Evolutionary conservation across 2,888 invertebrate genomes (phyloP).

Genomic region (Diaperis boleti): DNA sequence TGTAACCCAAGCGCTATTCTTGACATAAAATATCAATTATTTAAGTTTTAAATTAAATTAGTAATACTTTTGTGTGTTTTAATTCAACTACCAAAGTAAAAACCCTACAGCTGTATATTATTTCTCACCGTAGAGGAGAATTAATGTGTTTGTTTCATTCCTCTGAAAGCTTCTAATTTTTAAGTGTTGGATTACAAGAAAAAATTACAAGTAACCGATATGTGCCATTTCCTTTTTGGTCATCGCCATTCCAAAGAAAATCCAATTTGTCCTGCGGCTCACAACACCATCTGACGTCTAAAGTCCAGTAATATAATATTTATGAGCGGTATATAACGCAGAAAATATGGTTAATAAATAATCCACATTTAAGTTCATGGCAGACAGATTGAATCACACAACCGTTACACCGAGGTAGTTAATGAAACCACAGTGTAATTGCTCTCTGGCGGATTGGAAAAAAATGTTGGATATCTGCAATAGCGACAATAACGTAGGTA

Average conservation of each 20-base stretch:
- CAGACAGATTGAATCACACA: background rate
- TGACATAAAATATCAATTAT: too few species aligned
- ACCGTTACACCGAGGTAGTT: background rate
- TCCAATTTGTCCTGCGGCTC: too few species aligned
- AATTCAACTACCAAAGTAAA: too few species aligned
- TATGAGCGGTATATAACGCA: background rate
- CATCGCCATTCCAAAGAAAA: background rate
- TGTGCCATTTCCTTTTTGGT: background rate
- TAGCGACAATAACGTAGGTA: constrained; percentile 17
- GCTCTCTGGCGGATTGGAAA: constrained; percentile 2
- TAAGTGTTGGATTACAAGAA: too few species aligned
- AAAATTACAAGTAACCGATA: too few species aligned
- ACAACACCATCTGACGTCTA: background rate
- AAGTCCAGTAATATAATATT: background rate
- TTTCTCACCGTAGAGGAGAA: too few species aligned
- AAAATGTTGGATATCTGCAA: constrained; percentile 12
- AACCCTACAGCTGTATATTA: too few species aligned
- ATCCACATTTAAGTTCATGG: background rate
- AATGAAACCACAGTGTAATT: background rate
- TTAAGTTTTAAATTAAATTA: too few species aligned
- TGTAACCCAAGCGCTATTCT: too few species aligned
- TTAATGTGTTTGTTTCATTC: too few species aligned
- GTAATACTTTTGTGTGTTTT: too few species aligned
- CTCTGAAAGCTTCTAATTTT: too few species aligned
- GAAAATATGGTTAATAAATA: background rate